Base-by-base conservation (phyloP, 2,888 invertebrate genomes). In the Abscondita cerata region DNA sequence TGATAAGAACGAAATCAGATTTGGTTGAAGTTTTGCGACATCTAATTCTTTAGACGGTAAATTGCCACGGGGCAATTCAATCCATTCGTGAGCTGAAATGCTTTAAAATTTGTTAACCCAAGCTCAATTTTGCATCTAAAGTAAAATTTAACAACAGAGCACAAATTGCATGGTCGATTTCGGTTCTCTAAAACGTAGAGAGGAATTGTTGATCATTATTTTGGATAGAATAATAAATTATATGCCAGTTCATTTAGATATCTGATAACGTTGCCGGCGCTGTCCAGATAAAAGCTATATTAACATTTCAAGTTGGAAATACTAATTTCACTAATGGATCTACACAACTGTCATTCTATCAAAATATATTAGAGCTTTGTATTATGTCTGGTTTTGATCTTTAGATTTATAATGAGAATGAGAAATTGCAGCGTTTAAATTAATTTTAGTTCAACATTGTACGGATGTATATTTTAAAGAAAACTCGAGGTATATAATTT, bases 1-100 rank as follows among this genome's bases (percentile, higher is more conserved):
- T 44, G 34, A 58, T 58, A 58, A 58, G 34, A 36, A 34, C 33
- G 33, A 52, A 58, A 58, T 58, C 58, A 58, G 52, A 52, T 58
- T 52, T 38, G 18, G 41, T 33, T 52, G 41, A 52, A 58, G 44
- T 44, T 58, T 52, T 44, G 48, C 58, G 58, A 58, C 58, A 52
- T 58, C 58, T 58, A 58, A 58, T 58, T 52, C 58, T 58, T 58
- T 16, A 58, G 58, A 46, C 52, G 46, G 52, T 51, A 52, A 52
- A 58, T 58, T 58, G 58, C 52, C 34, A 46, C 25, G 44, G 51
- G 58, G 40, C 58, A 52, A 58, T 58, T 58, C 58, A 46, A 58
- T 58, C 36, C 41, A 44, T 41, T 58, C 58, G 58, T 58, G 58
- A 58, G 58, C 52, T 58, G 58, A 58, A 58, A 58, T 58, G 41